These are phyloP conservation scores for Eriocheir sinensis DNA, from an alignment of 1,140 invertebrate species.

Conservation along the genomic window DNA sequence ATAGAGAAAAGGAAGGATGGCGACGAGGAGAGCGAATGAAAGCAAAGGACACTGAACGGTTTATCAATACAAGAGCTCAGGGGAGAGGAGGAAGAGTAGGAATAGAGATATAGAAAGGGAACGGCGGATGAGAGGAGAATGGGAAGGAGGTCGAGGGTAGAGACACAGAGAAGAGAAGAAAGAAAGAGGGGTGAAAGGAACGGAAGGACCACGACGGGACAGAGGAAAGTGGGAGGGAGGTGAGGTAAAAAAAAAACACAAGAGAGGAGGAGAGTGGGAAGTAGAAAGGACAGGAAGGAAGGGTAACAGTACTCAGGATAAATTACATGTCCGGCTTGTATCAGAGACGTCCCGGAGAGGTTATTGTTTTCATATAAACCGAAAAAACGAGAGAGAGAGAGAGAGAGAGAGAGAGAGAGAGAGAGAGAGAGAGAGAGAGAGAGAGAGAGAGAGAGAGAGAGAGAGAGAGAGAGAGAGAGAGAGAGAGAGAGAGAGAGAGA, in stretches of 20 bases:
- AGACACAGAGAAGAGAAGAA: background rate
- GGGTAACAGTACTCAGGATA: no score
- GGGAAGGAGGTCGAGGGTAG: background rate
- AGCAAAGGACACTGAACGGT: background rate
- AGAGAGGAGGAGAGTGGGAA: no score
- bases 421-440: conserved; percentile 35
- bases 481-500: conserved; percentile 50
- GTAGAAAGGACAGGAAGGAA: no score
- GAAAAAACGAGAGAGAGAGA: conserved; percentile 14
- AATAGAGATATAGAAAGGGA: no score
- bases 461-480: conserved; percentile 26
- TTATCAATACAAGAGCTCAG: no score
- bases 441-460: conserved; percentile 31
- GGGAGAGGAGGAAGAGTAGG: background rate
- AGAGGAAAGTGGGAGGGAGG: no score
- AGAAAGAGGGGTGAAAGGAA: no score
- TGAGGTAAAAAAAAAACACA: no score
- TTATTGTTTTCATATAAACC: no score
- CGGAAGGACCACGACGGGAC: no score
- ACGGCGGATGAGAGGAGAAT: background rate
- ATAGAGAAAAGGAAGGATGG: background rate
- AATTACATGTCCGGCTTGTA: no score
- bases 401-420: conserved; percentile 44
- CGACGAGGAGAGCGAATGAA: background rate
- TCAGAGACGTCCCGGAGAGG: no score